Evolutionary conservation across 92 coral and sea anemone genomes (phyloP), one percentile per base, ranked within the genome.

Genomic region (Isaurus tuberculatus): DNA sequence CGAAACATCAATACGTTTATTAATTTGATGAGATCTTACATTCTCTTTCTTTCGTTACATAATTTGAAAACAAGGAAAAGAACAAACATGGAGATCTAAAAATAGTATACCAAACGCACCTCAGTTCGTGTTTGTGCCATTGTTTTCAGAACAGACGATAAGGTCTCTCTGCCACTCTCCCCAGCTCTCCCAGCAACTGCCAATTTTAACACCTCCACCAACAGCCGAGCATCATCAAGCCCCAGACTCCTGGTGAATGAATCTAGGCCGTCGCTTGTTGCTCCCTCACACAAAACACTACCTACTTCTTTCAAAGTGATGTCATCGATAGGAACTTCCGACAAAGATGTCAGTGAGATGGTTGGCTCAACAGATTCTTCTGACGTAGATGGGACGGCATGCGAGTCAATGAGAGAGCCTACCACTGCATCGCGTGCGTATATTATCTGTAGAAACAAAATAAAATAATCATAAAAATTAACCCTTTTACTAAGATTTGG

Each of bases 161-260:
- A 57, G 36, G 93, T 95, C 8, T 94, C 94, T 42, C 85, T 90
- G 14, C 99, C 99, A 46, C 74, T 84, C 37, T 94, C 97, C 61
- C 98, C 97, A n/a, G 99, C 92, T 67, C 99, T 86, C 79, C 86
- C 91, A 22, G 99, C 98, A 2, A 96, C 98, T 60, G 99, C 99
- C 32, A 96, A 87, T 85, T 94, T 96, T 33, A 96, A 83, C 26
- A 96, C 85, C 85, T 96, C 98, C 27, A 96, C 99, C 16, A 96
- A 80, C 65, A 96, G 71, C 87, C 97, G 91, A 13, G 99, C 94
- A 75, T 96, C 99, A 67, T 94, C 95, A 9, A 85, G 90, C 23
- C 92, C 98, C 48, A 96, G 88, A 27, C 89, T 91, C 42, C 83
- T 90, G 19, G 94, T 90, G 83, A 96, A 91, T 88, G 95, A 94